Base-by-base conservation (phyloP, 2,888 invertebrate genomes). In the Cosmia trapezina region DNA sequence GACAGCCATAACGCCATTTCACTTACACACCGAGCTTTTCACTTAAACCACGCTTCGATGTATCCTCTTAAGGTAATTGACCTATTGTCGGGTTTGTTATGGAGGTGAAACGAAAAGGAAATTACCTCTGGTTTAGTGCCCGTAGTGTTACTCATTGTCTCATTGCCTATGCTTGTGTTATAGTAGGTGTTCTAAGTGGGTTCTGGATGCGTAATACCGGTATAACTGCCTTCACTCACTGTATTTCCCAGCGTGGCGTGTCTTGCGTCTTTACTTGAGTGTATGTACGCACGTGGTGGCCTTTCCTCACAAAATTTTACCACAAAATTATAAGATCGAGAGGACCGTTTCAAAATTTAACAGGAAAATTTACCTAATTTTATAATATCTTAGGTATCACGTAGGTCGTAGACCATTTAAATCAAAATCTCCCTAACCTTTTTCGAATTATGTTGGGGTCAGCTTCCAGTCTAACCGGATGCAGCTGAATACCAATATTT, bases 121-220 rank as follows among this genome's bases (percentile, higher is more conserved):
- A 62, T 47, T 12, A 49, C 22, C 14, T 57, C 11, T 8, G 6
- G 6, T n/a, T 64, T 57, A 14, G n/a, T 28, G 56, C 7, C 22
- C 56, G 56, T 17, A 41, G 22, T 59, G 57, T 77, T 70, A 59
- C 11, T 63, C 71, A 54, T 61, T 37, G 14, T 54, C 8, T 33
- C 60, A 76, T 63, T 59, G 11, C 12, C 4, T 59, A 43, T 70
- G 47, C 41, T 56, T 28, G 28, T 57, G 37, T 19, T 37, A 14
- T 45, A 37, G 56, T 17, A 57, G 41, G 41, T 41, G 41, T 37
- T 62, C 28, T 17, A 61, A 74, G 69, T 37, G 8, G 43, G 61
- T 12, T 61, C 37, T 37, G 56, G 1, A 37, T 74, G 41, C 68
- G 47, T 76, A 60, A 47, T 47, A 47, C 51, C 7, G n/a, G n/a